These are phyloP conservation scores for Numenius phaeopus DNA, from an alignment of 2,797 vertebrate genomes.

Conservation along the genomic window DNA sequence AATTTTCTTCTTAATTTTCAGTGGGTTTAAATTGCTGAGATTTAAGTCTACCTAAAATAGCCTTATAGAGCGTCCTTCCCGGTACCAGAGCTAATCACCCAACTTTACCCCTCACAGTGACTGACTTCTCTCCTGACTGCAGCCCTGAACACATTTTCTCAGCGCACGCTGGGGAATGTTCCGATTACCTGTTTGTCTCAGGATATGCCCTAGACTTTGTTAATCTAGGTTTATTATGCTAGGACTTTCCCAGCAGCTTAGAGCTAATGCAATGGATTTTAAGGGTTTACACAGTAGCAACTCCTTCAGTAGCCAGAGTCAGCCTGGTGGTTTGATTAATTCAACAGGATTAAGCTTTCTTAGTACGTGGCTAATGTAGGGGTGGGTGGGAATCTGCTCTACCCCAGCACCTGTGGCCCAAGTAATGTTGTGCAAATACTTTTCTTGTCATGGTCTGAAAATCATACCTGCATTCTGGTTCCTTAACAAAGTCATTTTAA, in stretches of 20 bases:
- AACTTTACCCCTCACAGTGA: fast-evolving
- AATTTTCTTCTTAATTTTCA: neutral
- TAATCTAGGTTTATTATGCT: slow-evolving; percentile 28
- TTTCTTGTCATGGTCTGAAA: neutral
- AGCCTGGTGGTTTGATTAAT: neutral
- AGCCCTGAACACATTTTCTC: neutral
- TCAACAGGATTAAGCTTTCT: slow-evolving; percentile 4
- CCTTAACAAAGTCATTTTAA: neutral
- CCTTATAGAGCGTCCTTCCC: neutral
- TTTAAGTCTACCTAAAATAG: neutral
- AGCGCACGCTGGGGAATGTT: neutral
- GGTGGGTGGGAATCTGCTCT: neutral
- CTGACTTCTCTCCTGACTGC: neutral
- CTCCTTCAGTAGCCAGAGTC: neutral
- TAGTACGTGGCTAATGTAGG: neutral
- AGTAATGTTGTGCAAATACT: neutral
- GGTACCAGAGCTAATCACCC: neutral
- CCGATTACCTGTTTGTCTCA: neutral
- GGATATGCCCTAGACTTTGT: slow-evolving; percentile 1
- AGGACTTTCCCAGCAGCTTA: slow-evolving; percentile 43
- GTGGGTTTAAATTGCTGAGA: neutral
- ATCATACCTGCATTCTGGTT: neutral
- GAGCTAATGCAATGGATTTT: slow-evolving; percentile 28
- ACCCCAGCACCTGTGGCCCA: neutral
- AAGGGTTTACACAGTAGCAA: slow-evolving; percentile 7